phyloP scores from a whole-genome alignment of 2,888 invertebrate genomes.

The Ligdia adustata region DNA sequence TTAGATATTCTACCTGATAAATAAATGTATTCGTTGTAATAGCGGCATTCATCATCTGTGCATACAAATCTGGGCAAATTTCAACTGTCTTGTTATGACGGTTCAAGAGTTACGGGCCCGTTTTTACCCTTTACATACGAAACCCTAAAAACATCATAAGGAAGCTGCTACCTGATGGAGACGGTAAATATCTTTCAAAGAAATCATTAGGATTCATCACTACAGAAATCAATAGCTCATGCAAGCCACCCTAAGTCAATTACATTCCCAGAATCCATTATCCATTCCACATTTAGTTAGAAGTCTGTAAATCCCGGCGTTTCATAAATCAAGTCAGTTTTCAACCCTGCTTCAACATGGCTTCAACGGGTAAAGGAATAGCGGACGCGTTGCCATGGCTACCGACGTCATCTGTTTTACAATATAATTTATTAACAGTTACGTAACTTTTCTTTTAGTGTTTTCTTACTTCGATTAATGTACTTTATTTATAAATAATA shows the following conservation, averaged over 20 bases:
- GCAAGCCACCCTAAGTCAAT: constrained; percentile 1
- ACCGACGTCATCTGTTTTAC: constrained; percentile 52
- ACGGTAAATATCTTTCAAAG: too few species aligned
- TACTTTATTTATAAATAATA: neutral
- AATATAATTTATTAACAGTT: constrained; percentile 2
- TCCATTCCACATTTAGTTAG: constrained; percentile 3
- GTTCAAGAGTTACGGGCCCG: too few species aligned
- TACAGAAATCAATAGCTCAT: too few species aligned
- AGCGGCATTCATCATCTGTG: too few species aligned
- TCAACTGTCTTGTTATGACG: too few species aligned
- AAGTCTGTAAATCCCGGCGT: constrained; percentile 21
- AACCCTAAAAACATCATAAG: too few species aligned
- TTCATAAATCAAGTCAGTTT: constrained; percentile 35
- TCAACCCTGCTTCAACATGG: constrained; percentile 24
- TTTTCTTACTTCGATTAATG: neutral
- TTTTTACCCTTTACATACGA: too few species aligned
- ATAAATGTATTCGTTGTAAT: too few species aligned
- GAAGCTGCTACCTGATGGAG: too few species aligned
- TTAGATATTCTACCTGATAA: too few species aligned
- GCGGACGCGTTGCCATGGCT: constrained; percentile 53
- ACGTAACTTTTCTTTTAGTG: neutral
- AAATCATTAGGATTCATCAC: too few species aligned
- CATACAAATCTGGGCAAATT: too few species aligned
- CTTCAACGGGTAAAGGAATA: constrained; percentile 26
- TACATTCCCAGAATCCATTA: constrained; percentile 12